These are phyloP conservation scores for Poeciliopsis paucimaculata DNA, from an alignment of 2,797 vertebrate genomes.

Conservation along the genomic window DNA sequence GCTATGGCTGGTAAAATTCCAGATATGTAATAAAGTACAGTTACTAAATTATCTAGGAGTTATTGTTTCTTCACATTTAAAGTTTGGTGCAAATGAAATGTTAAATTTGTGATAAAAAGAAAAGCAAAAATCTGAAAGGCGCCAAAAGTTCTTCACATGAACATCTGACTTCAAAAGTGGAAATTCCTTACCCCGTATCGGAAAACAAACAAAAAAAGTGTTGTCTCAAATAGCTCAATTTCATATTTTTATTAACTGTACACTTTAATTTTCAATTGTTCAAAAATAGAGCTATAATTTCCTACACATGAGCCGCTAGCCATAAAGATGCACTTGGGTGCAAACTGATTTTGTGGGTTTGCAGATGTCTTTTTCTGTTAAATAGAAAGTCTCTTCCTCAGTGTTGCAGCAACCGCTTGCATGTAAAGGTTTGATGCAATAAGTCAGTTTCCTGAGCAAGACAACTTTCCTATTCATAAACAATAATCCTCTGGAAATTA, in stretches of 20 bases:
- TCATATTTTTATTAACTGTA: not conserved
- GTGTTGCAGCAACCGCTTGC: not conserved
- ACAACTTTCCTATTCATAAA: not conserved
- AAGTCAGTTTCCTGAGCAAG: not conserved
- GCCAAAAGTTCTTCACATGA: not conserved
- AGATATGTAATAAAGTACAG: not conserved
- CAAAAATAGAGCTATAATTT: not conserved
- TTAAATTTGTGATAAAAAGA: not conserved
- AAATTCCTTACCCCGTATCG: not conserved
- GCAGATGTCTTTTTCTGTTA: not conserved
- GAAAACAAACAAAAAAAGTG: not conserved
- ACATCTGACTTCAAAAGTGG: not conserved
- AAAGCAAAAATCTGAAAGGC: not conserved
- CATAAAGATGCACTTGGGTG: not conserved
- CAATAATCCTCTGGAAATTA: not conserved
- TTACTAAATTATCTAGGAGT: not conserved
- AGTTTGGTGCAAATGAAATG: not conserved
- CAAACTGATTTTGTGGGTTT: not conserved
- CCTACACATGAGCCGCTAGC: not conserved
- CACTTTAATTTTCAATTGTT: not conserved
- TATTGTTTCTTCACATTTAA: no score
- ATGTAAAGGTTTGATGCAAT: not conserved
- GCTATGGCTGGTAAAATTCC: not conserved
- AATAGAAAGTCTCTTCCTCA: not conserved
- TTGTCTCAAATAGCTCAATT: not conserved